These are phyloP conservation scores for Ptychadena robeensis DNA, from an alignment of 2,797 vertebrate genomes.

Conservation along the genomic window DNA sequence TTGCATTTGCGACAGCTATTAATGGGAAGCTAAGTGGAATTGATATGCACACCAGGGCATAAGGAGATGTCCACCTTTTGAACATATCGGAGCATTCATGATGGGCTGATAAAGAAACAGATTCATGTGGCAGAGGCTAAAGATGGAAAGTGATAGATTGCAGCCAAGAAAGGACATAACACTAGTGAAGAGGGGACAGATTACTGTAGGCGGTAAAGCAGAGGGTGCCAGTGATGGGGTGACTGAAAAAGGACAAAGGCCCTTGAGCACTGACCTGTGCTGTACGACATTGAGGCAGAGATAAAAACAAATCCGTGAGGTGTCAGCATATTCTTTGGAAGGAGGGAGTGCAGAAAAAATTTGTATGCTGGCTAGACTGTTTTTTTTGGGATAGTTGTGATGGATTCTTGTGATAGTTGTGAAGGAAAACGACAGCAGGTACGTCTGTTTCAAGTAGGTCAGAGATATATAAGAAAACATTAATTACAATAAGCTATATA, in stretches of 20 bases:
- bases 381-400: conserved; percentile 37
- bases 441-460: neutral
- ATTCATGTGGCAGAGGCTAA: conserved; percentile 10
- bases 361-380: conserved; percentile 9
- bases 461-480: neutral
- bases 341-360: conserved; percentile 36
- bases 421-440: conserved; percentile 6
- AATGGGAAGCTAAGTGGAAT: neutral
- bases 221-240: conserved; percentile 46
- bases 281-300: conserved; percentile 56
- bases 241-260: conserved; percentile 54
- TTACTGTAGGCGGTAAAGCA: conserved; percentile 42
- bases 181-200: conserved; percentile 25
- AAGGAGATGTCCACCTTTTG: conserved; percentile 13
- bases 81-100: conserved; percentile 7
- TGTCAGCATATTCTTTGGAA: conserved; percentile 52
- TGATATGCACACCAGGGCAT: conserved; percentile 7
- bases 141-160: conserved; percentile 48
- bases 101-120: conserved; percentile 39
- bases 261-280: conserved; percentile 59
- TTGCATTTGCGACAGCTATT: conserved; percentile 8
- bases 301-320: conserved; percentile 61
- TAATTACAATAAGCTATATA: conserved; percentile 2
- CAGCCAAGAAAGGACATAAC: conserved; percentile 35
- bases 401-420: too few species aligned